Conservation (phyloP, 1,140 invertebrate species). For the Neodiprion lecontei region DNA sequence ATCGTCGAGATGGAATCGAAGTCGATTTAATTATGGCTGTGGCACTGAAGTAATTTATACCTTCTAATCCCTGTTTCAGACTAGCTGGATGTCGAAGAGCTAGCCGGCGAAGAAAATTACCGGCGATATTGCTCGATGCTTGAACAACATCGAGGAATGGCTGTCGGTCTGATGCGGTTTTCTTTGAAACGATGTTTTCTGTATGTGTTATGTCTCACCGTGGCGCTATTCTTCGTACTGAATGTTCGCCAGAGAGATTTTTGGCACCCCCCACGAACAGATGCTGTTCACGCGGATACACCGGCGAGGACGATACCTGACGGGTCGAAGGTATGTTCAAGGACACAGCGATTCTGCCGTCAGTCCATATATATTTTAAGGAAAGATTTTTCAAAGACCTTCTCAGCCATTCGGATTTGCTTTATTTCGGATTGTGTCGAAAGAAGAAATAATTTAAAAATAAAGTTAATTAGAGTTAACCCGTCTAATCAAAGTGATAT, state of each 20-base stretch:
- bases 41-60: too few relatives aligned
- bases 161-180: slow-evolving; percentile 54
- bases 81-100: not conserved
- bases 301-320: slow-evolving; percentile 34
- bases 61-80: not conserved
- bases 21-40: too few relatives aligned
- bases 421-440: not conserved
- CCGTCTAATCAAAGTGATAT: not conserved
- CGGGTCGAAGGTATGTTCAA: slow-evolving; percentile 38
- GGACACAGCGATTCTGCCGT: not conserved
- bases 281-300: slow-evolving; percentile 40
- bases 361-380: not conserved
- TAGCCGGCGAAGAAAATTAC: not conserved
- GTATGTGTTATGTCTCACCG: slow-evolving; percentile 58
- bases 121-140: not conserved
- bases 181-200: slow-evolving; percentile 62
- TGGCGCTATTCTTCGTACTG: slow-evolving; percentile 56
- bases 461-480: not conserved
- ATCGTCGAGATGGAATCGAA: too few relatives aligned
- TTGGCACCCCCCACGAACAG: slow-evolving; percentile 49
- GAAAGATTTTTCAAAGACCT: not conserved
- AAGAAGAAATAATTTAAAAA: not conserved
- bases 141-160: not conserved
- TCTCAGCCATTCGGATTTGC: not conserved
- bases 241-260: slow-evolving; percentile 59